Percentiles rank a stretch among this genome's conserved stretches.
Evolutionary conservation across 1,140 invertebrate species (phyloP).

Genomic region (Eulimnadia texana): DNA sequence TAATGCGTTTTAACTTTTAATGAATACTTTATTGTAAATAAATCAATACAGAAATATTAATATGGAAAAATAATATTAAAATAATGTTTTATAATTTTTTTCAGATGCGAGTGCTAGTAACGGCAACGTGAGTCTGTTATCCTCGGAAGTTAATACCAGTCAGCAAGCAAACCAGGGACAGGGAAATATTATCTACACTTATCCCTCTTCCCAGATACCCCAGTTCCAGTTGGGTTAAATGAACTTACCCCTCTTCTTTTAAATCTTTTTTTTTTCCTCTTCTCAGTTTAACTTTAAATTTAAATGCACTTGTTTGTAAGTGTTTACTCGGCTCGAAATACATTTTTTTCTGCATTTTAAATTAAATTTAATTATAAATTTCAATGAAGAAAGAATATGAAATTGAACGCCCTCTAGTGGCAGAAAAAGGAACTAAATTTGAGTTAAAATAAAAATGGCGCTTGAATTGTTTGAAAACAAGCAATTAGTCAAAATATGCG

Average conservation of each 20-base stretch:
- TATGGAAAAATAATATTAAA: not conserved
- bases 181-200: constrained; percentile 4
- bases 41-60: not conserved
- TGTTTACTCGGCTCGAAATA: too few relatives aligned
- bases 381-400: too few relatives aligned
- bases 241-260: not conserved
- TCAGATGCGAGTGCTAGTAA: not conserved
- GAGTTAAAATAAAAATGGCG: constrained; percentile 3
- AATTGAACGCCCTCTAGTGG: too few relatives aligned
- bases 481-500: constrained; percentile 61
- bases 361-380: too few relatives aligned
- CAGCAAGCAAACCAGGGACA: not conserved
- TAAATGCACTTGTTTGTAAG: too few relatives aligned
- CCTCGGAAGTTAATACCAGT: not conserved
- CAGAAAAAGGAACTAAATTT: too few relatives aligned
- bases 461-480: constrained; percentile 46
- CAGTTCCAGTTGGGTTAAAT: constrained; percentile 5
- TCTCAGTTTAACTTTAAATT: not conserved
- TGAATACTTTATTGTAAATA: not conserved
- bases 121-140: not conserved
- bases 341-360: too few relatives aligned
- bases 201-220: not conserved
- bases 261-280: not conserved
- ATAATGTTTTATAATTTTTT: not conserved
- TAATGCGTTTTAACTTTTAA: too few relatives aligned